Conservation (phyloP, 2,888 invertebrate genomes). For the Bellardia bayeri region DNA sequence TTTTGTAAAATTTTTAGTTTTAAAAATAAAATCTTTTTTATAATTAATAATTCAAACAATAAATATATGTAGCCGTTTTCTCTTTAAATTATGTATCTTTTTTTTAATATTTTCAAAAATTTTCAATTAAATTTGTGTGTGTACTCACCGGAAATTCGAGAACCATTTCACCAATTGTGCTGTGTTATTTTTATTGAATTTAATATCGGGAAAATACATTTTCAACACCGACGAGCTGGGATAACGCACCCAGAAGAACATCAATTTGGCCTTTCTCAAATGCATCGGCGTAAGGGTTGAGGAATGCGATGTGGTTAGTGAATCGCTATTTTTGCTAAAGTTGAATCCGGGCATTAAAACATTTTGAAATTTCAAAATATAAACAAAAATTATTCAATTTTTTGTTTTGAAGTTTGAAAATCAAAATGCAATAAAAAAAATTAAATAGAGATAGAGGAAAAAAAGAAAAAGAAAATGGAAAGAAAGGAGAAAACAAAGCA, state of each 20-base stretch:
- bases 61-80: no score
- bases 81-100: no score
- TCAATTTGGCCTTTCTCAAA: constrained; percentile 99
- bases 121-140: neutral
- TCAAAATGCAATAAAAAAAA: constrained; percentile 48
- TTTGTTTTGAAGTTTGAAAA: constrained; percentile 65
- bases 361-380: constrained; percentile 60
- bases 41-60: no score
- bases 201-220: constrained; percentile 99
- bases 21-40: no score
- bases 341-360: constrained; percentile 47
- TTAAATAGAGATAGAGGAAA: constrained; percentile 13
- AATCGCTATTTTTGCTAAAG: constrained; percentile 84
- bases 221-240: constrained; percentile 99
- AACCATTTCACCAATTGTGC: constrained; percentile 99
- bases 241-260: constrained; percentile 99
- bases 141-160: constrained; percentile 99
- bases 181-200: constrained; percentile 99
- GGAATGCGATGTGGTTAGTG: constrained; percentile 95
- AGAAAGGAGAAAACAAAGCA: constrained; percentile 72
- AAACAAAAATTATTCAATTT: constrained; percentile 41
- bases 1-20: no score
- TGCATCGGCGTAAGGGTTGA: constrained; percentile 99
- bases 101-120: neutral
- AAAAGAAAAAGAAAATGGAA: constrained; percentile 52